These are phyloP conservation scores for Caenorhabditis sp. DNA, from an alignment of 2,888 invertebrate species.

Conservation along the genomic window DNA sequence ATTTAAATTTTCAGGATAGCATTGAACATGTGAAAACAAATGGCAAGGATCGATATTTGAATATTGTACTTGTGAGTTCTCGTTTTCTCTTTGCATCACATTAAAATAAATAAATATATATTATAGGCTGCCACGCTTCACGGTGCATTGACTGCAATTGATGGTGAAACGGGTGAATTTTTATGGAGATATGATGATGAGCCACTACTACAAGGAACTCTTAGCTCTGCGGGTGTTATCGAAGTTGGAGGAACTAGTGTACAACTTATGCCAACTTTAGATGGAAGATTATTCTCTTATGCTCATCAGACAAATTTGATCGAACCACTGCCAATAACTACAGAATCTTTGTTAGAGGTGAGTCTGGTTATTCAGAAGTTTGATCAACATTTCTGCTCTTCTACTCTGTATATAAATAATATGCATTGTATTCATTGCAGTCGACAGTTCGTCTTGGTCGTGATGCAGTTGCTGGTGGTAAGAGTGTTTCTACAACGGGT, in stretches of 20 bases:
- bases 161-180: conserved; percentile 32
- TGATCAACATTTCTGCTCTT: too few species aligned
- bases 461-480: conserved; percentile 78
- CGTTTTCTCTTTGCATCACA: neutral
- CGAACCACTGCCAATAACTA: conserved; percentile 38
- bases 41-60: conserved; percentile 9
- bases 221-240: conserved; percentile 28
- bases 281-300: conserved; percentile 40
- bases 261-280: conserved; percentile 40
- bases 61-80: conserved; percentile 22
- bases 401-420: neutral
- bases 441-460: conserved; percentile 78
- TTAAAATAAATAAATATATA: neutral
- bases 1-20: conserved; percentile 16
- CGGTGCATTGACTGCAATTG: conserved; percentile 31
- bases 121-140: conserved; percentile 20
- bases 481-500: conserved; percentile 86
- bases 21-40: neutral
- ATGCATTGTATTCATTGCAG: conserved; percentile 16
- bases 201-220: conserved; percentile 30
- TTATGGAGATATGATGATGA: conserved; percentile 28
- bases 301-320: conserved; percentile 35
- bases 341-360: conserved; percentile 30
- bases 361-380: too few species aligned
- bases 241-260: conserved; percentile 40